Percentiles rank a stretch among this genome's conserved stretches.
These are phyloP conservation scores for Ridgeia piscesae DNA, from an alignment of 1,140 invertebrate species.

Conservation along the genomic window DNA sequence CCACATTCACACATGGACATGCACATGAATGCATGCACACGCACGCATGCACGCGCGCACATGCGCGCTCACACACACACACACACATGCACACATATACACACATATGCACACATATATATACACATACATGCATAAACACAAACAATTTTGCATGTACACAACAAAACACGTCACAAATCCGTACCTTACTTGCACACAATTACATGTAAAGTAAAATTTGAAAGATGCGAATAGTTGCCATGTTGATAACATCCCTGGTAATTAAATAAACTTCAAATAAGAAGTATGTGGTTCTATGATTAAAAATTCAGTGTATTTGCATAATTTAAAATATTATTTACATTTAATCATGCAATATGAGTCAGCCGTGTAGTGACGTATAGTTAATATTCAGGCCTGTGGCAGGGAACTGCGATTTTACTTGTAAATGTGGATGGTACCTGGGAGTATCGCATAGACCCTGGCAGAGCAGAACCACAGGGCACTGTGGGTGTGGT, in stretches of 20 bases:
- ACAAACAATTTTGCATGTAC: not conserved
- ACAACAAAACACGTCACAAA: not conserved
- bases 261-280: not conserved
- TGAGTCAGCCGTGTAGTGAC: not conserved
- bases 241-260: not conserved
- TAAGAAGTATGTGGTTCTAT: not conserved
- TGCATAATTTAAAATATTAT: not conserved
- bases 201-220: not conserved
- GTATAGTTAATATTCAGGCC: not conserved
- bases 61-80: not conserved
- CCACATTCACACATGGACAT: not conserved
- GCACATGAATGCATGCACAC: not conserved
- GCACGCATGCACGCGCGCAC: not conserved
- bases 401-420: not conserved
- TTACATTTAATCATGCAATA: not conserved
- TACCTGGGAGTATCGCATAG: not conserved
- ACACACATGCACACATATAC: not conserved
- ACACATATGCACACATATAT: not conserved
- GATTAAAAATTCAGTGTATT: not conserved
- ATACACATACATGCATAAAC: not conserved
- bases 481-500: not conserved
- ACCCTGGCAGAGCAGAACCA: not conserved
- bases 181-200: not conserved
- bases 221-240: not conserved
- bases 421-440: not conserved